Conservation (phyloP, 2,888 invertebrate species). For the Coelopa pilipes region DNA sequence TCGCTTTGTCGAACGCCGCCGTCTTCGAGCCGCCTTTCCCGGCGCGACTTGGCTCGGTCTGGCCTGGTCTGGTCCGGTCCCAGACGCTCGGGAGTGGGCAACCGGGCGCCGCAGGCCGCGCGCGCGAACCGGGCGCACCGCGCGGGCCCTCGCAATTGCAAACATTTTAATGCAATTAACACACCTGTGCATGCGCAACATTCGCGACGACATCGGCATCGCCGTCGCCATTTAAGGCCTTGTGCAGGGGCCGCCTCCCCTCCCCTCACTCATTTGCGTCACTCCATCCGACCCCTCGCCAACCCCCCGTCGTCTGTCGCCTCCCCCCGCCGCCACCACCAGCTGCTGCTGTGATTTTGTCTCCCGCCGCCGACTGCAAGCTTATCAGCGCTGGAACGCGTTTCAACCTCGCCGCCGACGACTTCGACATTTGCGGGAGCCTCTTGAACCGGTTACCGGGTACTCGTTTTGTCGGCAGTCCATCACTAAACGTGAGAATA, state of each 20-base stretch:
- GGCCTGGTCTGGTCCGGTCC: too few species aligned
- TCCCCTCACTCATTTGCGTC: constrained; percentile 29
- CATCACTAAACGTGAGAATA: too few species aligned
- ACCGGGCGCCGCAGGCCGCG: neutral
- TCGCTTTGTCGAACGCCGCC: neutral
- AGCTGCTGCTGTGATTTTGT: constrained; percentile 11
- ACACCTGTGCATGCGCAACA: constrained; percentile 32
- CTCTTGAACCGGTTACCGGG: too few species aligned
- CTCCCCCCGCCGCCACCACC: constrained; percentile 18
- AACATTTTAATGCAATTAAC: constrained; percentile 65
- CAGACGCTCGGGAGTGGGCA: too few species aligned
- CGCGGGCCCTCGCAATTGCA: constrained; percentile 55
- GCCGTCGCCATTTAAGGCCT: constrained; percentile 37
- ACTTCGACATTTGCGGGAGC: constrained; percentile 30
- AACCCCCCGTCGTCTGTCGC: constrained; percentile 31
- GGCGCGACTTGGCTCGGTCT: too few species aligned
- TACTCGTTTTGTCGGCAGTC: too few species aligned
- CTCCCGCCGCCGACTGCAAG: constrained; percentile 25
- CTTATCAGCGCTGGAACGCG: constrained; percentile 25
- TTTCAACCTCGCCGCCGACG: constrained; percentile 37
- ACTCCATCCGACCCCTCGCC: neutral
- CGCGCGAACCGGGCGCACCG: too few species aligned
- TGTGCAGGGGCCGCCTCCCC: constrained; percentile 20
- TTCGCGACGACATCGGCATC: constrained; percentile 34
- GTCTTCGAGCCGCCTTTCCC: constrained; percentile 2